Percentiles rank a stretch among this genome's conserved stretches.
Evolutionary conservation across 2,888 invertebrate genomes (phyloP).

Genomic region (Phlogophora meticulosa): DNA sequence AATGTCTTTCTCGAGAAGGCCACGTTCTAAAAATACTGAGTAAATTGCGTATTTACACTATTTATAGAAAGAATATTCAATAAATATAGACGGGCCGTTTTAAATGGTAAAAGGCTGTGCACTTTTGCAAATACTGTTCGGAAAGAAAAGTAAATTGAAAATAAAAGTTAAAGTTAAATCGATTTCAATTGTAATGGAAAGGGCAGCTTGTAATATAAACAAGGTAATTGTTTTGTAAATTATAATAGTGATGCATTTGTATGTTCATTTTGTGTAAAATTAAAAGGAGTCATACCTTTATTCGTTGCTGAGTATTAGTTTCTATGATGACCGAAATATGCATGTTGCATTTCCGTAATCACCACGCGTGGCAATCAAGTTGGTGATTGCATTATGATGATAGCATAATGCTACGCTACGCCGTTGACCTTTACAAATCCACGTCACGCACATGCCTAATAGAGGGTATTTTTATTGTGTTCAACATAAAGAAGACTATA

Average conservation of each 20-base stretch:
- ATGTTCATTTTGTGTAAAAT: not conserved
- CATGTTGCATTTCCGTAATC: not conserved
- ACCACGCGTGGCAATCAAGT: not conserved
- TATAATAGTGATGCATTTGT: not conserved
- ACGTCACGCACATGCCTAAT: too few relatives aligned
- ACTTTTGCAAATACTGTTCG: constrained; percentile 17
- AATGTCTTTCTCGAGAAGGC: constrained; percentile 48
- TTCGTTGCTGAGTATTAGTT: constrained; percentile 9
- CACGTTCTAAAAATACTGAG: constrained; percentile 48
- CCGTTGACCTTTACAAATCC: too few relatives aligned
- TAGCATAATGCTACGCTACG: too few relatives aligned
- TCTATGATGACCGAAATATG: not conserved
- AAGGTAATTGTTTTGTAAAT: constrained; percentile 8
- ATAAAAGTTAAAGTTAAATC: constrained; percentile 35
- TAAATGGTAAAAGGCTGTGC: constrained; percentile 13
- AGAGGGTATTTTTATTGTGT: too few relatives aligned
- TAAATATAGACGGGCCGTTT: constrained; percentile 37
- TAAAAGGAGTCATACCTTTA: too few relatives aligned
- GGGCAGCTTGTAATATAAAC: not conserved
- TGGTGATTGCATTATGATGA: not conserved
- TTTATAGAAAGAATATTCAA: constrained; percentile 45
- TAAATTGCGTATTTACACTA: constrained; percentile 43
- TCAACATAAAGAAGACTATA: too few relatives aligned
- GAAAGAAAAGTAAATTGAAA: constrained; percentile 29
- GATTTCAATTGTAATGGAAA: constrained; percentile 20